Conservation (phyloP, 2,888 invertebrate genomes). For the Acleris holmiana region DNA sequence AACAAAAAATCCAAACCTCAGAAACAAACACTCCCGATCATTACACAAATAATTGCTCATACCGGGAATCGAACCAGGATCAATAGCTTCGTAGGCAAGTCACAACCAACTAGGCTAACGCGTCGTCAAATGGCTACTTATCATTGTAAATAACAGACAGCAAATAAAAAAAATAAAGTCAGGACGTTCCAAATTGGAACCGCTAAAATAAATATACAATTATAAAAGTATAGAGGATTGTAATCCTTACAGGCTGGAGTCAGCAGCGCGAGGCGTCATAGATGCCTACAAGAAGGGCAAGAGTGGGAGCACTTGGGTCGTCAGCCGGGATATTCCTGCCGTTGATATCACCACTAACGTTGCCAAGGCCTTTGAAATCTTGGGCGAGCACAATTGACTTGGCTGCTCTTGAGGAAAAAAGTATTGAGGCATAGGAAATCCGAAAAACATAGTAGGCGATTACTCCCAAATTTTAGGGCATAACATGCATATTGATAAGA, state of each 20-base stretch:
- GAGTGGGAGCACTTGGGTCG: slow-evolving; percentile 69
- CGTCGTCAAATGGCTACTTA: too few species aligned
- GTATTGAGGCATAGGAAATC: not conserved
- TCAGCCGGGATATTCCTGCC: slow-evolving; percentile 48
- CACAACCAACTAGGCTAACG: too few species aligned
- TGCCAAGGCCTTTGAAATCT: slow-evolving; percentile 19
- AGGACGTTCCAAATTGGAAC: too few species aligned
- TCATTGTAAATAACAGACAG: too few species aligned
- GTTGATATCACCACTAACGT: slow-evolving; percentile 25
- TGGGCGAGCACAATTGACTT: slow-evolving; percentile 13
- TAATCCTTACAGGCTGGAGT: slow-evolving; percentile 63
- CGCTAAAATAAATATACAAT: slow-evolving; percentile 4
- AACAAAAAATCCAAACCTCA: too few species aligned
- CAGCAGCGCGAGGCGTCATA: slow-evolving; percentile 61
- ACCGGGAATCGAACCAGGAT: too few species aligned
- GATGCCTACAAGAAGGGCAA: slow-evolving; percentile 57
- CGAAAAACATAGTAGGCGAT: not conserved
- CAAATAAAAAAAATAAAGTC: too few species aligned
- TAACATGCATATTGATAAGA: too few species aligned
- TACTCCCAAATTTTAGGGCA: not conserved
- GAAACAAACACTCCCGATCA: too few species aligned
- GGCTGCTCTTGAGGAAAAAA: not conserved
- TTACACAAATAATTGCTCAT: too few species aligned
- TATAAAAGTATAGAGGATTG: too few species aligned
- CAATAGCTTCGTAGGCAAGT: too few species aligned